Conservation (phyloP, 30 jellyfish, hydroid and myxozoan genomes). For the Aurelia sp. region DNA sequence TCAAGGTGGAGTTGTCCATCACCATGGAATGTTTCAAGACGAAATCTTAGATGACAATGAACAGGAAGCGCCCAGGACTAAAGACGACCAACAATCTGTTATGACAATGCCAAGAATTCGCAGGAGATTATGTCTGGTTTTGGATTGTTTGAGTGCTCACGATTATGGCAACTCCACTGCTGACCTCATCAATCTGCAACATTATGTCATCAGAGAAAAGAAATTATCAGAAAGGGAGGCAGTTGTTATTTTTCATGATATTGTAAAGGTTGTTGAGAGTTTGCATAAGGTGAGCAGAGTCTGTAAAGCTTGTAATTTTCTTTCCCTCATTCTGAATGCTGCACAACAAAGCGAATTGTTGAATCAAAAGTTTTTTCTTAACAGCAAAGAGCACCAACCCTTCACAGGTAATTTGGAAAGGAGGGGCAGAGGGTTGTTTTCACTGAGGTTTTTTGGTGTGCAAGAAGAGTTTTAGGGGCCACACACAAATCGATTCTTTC, state of each 20-base stretch:
- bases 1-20: conserved; percentile 94
- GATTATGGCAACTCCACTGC: conserved; percentile 81
- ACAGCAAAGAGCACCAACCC: too few species aligned
- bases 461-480: too few species aligned
- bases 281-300: conserved; percentile 74
- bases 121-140: conserved; percentile 88
- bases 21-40: conserved; percentile 97
- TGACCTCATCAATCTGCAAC: conserved; percentile 90
- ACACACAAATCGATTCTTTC: too few species aligned
- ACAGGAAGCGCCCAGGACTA: conserved; percentile 57
- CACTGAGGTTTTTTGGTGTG: too few species aligned
- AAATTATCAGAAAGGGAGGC: conserved; percentile 92
- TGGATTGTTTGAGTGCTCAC: conserved; percentile 94
- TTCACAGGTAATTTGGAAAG: too few species aligned
- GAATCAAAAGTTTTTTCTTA: too few species aligned
- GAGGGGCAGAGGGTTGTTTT: too few species aligned
- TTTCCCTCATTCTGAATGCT: too few species aligned
- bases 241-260: conserved; percentile 84
- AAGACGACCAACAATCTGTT: conserved; percentile 24
- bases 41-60: conserved; percentile 77
- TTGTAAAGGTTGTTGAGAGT: conserved; percentile 84
- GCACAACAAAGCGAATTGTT: too few species aligned
- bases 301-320: too few species aligned
- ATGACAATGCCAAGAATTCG: conserved; percentile 54
- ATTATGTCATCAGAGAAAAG: conserved; percentile 92